Evolutionary conservation across 92 coral and sea anemone species (phyloP).

Genomic region (Virgularia gustaviana): DNA sequence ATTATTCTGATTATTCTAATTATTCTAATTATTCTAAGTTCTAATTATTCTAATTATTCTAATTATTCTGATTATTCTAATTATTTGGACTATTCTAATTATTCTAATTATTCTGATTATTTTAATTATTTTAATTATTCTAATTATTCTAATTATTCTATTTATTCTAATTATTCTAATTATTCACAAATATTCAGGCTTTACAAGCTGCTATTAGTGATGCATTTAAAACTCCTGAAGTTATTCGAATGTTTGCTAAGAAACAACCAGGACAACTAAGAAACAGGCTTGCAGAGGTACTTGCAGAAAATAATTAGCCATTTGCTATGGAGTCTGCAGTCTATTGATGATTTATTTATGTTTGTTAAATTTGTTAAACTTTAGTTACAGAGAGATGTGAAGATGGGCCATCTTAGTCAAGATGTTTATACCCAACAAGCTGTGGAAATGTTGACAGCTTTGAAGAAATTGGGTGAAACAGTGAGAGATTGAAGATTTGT

Average conservation of each 20-base stretch:
- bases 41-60: too few species aligned
- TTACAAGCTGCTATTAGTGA: slow-evolving; percentile 98
- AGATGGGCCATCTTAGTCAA: slow-evolving; percentile 88
- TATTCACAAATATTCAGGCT: too few species aligned
- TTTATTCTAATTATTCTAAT: neutral
- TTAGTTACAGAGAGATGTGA: slow-evolving; percentile 93
- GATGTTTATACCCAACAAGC: slow-evolving; percentile 95
- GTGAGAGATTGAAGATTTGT: slow-evolving; percentile 25
- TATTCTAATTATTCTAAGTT: too few species aligned
- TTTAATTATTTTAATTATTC: too few species aligned
- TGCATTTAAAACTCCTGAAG: slow-evolving; percentile 98
- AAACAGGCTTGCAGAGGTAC: slow-evolving; percentile 96
- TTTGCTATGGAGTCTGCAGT: neutral
- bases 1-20: too few species aligned
- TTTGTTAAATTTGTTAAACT: neutral
- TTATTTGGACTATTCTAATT: too few species aligned
- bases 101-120: too few species aligned
- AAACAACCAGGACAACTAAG: slow-evolving; percentile 98
- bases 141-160: too few species aligned
- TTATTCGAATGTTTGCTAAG: slow-evolving; percentile 95
- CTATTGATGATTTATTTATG: neutral
- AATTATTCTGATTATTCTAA: too few species aligned
- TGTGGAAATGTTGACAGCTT: slow-evolving; percentile 88
- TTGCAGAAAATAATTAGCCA: neutral
- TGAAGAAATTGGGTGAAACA: slow-evolving; percentile 92